Percentiles rank a stretch among this genome's conserved stretches.
These are phyloP conservation scores for Ochropleura plecta DNA, from an alignment of 2,888 invertebrate genomes.

Conservation along the genomic window DNA sequence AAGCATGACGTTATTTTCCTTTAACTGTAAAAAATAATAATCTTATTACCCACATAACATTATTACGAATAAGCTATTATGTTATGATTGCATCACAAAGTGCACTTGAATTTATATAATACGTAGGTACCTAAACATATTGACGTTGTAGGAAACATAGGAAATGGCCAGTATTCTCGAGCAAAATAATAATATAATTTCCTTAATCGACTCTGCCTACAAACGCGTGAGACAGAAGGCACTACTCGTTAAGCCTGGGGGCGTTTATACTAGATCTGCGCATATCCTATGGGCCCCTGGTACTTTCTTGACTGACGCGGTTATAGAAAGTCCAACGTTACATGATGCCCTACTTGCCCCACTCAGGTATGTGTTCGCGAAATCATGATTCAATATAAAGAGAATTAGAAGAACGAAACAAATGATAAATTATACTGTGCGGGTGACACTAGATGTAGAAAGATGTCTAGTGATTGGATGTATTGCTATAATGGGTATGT, in stretches of 20 bases:
- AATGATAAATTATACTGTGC: too few species aligned
- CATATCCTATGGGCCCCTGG: slow-evolving; percentile 6
- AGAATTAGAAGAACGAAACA: not conserved
- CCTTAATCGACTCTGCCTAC: slow-evolving; percentile 30
- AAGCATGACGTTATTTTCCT: slow-evolving; percentile 57
- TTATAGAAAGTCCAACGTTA: slow-evolving; percentile 47
- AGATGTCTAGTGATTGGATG: too few species aligned
- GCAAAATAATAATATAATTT: slow-evolving; percentile 14
- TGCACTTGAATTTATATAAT: slow-evolving; percentile 34
- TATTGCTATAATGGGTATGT: too few species aligned
- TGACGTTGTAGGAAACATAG: slow-evolving; percentile 19
- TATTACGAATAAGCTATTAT: slow-evolving; percentile 17
- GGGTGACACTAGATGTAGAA: too few species aligned
- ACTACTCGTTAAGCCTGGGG: slow-evolving; percentile 1
- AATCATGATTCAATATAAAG: slow-evolving; percentile 14
- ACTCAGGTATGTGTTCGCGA: slow-evolving; percentile 9
- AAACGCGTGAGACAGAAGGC: slow-evolving; percentile 21
- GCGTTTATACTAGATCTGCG: slow-evolving; percentile 12
- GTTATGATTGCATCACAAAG: slow-evolving; percentile 34
- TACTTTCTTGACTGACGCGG: slow-evolving; percentile 20
- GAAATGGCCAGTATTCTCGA: slow-evolving; percentile 24
- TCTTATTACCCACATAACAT: slow-evolving; percentile 12
- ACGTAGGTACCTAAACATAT: not conserved
- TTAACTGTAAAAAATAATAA: slow-evolving; percentile 56
- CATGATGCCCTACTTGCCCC: slow-evolving; percentile 1